phyloP scores from a whole-genome alignment of 2,113 vertebrate species.

The Eulemur rufifrons region DNA sequence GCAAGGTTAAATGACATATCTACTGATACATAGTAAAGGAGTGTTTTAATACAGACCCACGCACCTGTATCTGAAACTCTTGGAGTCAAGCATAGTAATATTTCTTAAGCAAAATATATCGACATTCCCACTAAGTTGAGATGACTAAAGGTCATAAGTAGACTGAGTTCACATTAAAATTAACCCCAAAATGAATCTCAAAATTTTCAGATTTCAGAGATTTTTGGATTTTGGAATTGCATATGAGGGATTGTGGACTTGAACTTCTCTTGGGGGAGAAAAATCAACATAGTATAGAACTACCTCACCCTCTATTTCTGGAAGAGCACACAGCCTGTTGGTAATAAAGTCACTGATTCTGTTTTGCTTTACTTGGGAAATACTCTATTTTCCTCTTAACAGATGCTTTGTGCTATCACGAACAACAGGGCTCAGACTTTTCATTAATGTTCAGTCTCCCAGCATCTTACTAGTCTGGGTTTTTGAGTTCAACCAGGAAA shows the following conservation, averaged over 20 bases:
- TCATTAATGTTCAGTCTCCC: conserved; percentile 2
- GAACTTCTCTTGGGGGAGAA: conserved; percentile 13
- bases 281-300: neutral
- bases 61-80: neutral
- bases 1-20: neutral
- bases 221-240: conserved; percentile 39
- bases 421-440: neutral
- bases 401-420: neutral
- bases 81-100: neutral
- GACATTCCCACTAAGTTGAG: neutral
- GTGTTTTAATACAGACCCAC: neutral
- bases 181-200: neutral
- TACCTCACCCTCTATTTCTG: neutral
- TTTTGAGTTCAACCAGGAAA: neutral
- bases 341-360: neutral
- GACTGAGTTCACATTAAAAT: conserved; percentile 22
- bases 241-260: neutral
- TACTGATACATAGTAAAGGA: neutral
- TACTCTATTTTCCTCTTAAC: neutral
- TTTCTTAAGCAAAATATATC: neutral
- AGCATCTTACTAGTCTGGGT: neutral
- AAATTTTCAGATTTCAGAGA: neutral
- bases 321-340: neutral
- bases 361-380: conserved; percentile 12
- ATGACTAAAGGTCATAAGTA: neutral